Percentiles rank a stretch among this genome's conserved stretches.
Conservation (phyloP, 2,888 invertebrate genomes). For the Caenorhabditis plicata region DNA sequence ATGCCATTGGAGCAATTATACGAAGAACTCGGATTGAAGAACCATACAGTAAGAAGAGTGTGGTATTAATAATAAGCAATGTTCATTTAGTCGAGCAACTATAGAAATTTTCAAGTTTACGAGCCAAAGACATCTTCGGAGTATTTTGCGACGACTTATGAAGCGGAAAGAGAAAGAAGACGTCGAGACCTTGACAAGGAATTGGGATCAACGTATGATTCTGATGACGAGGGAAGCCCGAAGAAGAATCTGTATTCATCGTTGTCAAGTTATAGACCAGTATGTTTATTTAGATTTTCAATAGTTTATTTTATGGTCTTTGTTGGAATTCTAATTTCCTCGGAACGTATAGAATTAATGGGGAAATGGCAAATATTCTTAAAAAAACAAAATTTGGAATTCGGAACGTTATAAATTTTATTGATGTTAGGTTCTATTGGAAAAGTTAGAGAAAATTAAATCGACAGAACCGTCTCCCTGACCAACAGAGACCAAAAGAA, state of each 20-base stretch:
- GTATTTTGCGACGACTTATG: slow-evolving; percentile 49
- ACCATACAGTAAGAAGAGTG: slow-evolving; percentile 16
- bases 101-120: slow-evolving; percentile 58
- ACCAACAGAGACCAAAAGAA: too few species aligned
- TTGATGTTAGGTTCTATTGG: too few species aligned
- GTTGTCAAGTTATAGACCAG: slow-evolving; percentile 25
- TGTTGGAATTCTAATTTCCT: too few species aligned
- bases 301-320: not conserved
- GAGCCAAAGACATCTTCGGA: slow-evolving; percentile 60
- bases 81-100: slow-evolving; percentile 20
- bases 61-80: slow-evolving; percentile 2
- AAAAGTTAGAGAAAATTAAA: too few species aligned
- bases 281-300: not conserved
- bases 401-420: too few species aligned
- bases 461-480: too few species aligned
- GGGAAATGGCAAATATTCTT: too few species aligned
- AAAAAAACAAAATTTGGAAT: too few species aligned
- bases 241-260: slow-evolving; percentile 26
- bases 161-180: slow-evolving; percentile 29
- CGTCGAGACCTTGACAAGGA: slow-evolving; percentile 21
- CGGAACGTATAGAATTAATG: too few species aligned
- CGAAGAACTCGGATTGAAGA: slow-evolving; percentile 49
- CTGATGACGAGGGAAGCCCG: slow-evolving; percentile 12
- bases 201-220: not conserved
- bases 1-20: slow-evolving; percentile 55